Base-by-base conservation (phyloP, 2,113 vertebrate genomes). In the Rhombomys opimus region DNA sequence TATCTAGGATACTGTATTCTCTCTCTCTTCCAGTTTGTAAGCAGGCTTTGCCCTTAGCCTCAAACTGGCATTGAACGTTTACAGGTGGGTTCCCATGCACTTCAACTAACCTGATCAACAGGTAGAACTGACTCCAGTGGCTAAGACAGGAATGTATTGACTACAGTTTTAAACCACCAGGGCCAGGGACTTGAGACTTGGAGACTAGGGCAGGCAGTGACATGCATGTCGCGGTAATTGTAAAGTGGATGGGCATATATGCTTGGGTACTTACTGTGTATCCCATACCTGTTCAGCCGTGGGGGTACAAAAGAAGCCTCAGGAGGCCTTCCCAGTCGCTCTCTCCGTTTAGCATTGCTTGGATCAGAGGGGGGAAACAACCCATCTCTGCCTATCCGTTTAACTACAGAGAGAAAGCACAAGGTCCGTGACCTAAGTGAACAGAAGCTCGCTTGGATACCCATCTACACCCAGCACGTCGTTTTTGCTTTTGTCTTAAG, bases 1-100 rank as follows among this genome's bases (percentile, higher is more conserved):
- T 63, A 17, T 89, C 61, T 78, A 35, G 89, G 23, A 52, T 95
- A 76, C 38, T 95, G 35, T 63, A 59, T 41, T 95, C 68, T 76
- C 15, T 87, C 82, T 77, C 4, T 46, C 46, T 86, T n/a, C n/a
- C 87, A 93, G 41, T 50, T 46, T 59, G n/a, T 59, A 84, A 95
- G 54, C 23, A 54, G 54, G 35, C 57, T 32, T 93, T 78, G 50
- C 67, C 80, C 67, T 46, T 38, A 2, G 27, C 61, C 68, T 91
- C 18, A 82, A 25, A 46, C 57, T 59, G 93, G 75, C 59, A 35
- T 32, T 63, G 87, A 50, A 72, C 2, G 41, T 20, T 12, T 13
- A 6, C 25, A n/a, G 23, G 57, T 84, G 38, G 68, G 41, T 52
- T 84, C 78, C 85, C 46, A 35, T 50, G 6, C 41, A 11, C 23